phyloP scores from a whole-genome alignment of 2,888 invertebrate genomes.

The Tipula confusa region DNA sequence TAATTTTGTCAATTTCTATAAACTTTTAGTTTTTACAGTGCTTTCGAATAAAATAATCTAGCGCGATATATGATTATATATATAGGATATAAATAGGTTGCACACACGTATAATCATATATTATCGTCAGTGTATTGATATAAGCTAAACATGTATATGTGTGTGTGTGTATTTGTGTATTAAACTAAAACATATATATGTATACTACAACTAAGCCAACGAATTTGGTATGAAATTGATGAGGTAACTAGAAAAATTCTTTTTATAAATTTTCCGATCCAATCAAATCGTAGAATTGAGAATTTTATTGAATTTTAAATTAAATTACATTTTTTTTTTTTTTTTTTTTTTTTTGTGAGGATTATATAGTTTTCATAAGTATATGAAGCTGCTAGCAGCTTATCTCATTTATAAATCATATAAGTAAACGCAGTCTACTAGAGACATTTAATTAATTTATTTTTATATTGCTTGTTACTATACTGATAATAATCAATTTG shows the following conservation, averaged over 20 bases:
- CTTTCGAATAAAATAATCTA: neutral
- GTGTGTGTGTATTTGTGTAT: neutral
- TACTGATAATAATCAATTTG: too few relatives aligned
- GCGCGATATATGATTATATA: neutral
- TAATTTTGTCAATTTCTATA: neutral
- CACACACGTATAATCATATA: neutral
- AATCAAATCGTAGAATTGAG: neutral
- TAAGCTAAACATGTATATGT: neutral
- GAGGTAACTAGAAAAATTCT: conserved; percentile 25
- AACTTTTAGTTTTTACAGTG: neutral
- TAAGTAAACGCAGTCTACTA: neutral
- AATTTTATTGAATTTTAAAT: conserved; percentile 4
- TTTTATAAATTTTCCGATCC: neutral
- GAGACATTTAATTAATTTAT: neutral
- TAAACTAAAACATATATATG: neutral
- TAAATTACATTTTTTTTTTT: too few relatives aligned
- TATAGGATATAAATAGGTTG: neutral
- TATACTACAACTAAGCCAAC: neutral
- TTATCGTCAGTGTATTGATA: neutral
- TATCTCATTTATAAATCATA: neutral
- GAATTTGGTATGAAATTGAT: neutral
- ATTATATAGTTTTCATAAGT: neutral
- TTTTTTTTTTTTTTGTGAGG: too few relatives aligned
- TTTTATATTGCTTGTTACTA: neutral
- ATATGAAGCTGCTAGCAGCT: neutral